A percentile compares a stretch with the other conserved stretches of the same genome.
phyloP scores from a whole-genome alignment of 2,888 invertebrate genomes.

The Agelastica alni region DNA sequence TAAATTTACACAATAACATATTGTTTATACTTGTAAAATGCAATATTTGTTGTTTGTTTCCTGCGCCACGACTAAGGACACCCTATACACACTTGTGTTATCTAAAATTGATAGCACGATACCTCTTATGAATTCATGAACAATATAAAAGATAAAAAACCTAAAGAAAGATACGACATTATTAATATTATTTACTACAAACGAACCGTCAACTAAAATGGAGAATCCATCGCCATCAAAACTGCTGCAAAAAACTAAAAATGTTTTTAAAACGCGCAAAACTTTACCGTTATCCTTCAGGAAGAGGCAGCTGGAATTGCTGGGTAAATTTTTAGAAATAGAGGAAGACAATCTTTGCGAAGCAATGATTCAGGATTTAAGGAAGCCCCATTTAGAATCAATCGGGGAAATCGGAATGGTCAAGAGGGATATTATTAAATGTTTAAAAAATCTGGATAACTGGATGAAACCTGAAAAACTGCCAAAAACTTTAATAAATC shows the following conservation, averaged over 20 bases:
- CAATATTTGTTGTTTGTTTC: no score
- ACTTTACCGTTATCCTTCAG: conserved; percentile 81
- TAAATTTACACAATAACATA: no score
- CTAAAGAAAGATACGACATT: no score
- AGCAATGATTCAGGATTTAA: conserved; percentile 68
- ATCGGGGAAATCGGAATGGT: conserved; percentile 77
- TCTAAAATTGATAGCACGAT: no score
- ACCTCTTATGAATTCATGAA: no score
- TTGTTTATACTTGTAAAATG: no score
- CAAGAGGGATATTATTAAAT: conserved; percentile 72
- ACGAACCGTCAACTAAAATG: no score
- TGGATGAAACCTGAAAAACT: conserved; percentile 80
- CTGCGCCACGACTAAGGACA: no score
- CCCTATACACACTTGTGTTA: no score
- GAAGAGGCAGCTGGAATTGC: conserved; percentile 55
- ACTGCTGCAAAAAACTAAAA: conserved; percentile 51
- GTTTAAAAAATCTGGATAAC: conserved; percentile 71
- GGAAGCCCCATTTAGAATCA: conserved; percentile 77
- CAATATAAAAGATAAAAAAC: no score
- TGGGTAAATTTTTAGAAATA: conserved; percentile 63
- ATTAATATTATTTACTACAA: no score
- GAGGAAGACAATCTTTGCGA: conserved; percentile 76
- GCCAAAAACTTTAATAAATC: conserved; percentile 68
- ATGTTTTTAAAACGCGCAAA: conserved; percentile 76
- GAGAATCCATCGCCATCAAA: no score